These are phyloP conservation scores for Macrophya annulata DNA, from an alignment of 2,888 invertebrate species.

Conservation along the genomic window DNA sequence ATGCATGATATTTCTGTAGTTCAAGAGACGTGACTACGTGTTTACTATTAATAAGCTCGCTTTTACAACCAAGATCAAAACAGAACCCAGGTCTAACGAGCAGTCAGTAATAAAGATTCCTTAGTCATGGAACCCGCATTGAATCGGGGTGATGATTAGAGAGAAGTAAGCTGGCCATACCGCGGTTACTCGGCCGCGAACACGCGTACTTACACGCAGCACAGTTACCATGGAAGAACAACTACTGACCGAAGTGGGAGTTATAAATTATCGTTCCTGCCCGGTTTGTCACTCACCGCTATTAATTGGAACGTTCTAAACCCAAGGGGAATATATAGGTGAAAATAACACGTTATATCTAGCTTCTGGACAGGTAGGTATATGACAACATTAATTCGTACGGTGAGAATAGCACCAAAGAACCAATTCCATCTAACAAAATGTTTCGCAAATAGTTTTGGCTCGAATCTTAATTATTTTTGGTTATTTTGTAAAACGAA, in stretches of 20 bases:
- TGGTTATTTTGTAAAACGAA: background rate
- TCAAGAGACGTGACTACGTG: constrained; percentile 55
- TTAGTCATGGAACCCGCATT: constrained; percentile 56
- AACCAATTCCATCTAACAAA: background rate
- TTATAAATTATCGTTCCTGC: constrained; percentile 39
- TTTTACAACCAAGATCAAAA: constrained; percentile 65
- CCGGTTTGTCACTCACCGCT: constrained; percentile 43
- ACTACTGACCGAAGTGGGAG: constrained; percentile 34
- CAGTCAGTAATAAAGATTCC: constrained; percentile 68
- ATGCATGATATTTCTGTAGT: constrained; percentile 51
- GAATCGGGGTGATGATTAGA: constrained; percentile 67
- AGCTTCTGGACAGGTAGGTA: background rate
- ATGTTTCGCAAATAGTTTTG: background rate
- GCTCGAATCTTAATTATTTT: background rate
- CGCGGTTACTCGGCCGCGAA: constrained; percentile 68
- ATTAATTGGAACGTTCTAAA: constrained; percentile 38
- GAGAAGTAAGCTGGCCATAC: constrained; percentile 62
- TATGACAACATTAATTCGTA: background rate
- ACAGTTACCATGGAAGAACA: background rate
- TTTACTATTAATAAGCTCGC: constrained; percentile 63
- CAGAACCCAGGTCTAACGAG: constrained; percentile 67
- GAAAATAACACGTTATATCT: background rate
- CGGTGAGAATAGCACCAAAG: background rate
- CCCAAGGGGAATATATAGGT: background rate
- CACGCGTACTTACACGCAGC: constrained; percentile 61